These are phyloP conservation scores for Neoitamus cyanurus DNA, from an alignment of 2,888 invertebrate genomes.

Conservation along the genomic window DNA sequence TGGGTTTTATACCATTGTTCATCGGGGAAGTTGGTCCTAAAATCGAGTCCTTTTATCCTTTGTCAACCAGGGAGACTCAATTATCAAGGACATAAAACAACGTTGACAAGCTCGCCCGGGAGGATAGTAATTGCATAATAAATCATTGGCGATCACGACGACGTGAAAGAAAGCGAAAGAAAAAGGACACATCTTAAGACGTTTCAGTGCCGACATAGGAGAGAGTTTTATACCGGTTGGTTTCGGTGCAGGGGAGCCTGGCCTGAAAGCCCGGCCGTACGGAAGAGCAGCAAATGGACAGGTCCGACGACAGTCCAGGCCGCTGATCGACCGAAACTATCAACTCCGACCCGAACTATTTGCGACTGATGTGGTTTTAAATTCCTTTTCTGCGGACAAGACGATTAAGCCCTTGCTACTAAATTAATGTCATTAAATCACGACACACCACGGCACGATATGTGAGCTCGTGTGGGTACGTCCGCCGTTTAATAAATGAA, in stretches of 20 bases:
- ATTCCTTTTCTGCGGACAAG: conserved; percentile 38
- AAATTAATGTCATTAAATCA: conserved; percentile 52
- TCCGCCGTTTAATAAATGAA: conserved; percentile 29
- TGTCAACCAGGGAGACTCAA: conserved; percentile 44
- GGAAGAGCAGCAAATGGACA: background rate
- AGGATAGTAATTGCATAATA: conserved; percentile 49
- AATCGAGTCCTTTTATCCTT: conserved; percentile 38
- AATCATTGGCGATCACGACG: conserved; percentile 47
- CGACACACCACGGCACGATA: conserved; percentile 35
- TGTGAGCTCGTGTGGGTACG: background rate
- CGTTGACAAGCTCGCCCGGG: conserved; percentile 45
- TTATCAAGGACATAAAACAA: conserved; percentile 49
- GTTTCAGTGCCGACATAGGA: background rate
- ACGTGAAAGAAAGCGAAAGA: conserved; percentile 14
- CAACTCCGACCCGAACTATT: conserved; percentile 17
- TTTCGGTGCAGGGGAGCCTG: background rate
- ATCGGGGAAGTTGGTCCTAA: conserved; percentile 21
- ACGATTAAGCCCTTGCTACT: conserved; percentile 49
- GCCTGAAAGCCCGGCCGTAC: background rate
- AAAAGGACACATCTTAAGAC: conserved; percentile 29
- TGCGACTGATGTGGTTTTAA: conserved; percentile 46
- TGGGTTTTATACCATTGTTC: conserved; percentile 41
- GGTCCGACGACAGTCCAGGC: background rate
- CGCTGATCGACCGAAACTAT: conserved; percentile 38
- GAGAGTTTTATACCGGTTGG: too few relatives aligned